These are phyloP conservation scores for Salticus scenicus DNA, from an alignment of 2,888 invertebrate species.

Conservation along the genomic window DNA sequence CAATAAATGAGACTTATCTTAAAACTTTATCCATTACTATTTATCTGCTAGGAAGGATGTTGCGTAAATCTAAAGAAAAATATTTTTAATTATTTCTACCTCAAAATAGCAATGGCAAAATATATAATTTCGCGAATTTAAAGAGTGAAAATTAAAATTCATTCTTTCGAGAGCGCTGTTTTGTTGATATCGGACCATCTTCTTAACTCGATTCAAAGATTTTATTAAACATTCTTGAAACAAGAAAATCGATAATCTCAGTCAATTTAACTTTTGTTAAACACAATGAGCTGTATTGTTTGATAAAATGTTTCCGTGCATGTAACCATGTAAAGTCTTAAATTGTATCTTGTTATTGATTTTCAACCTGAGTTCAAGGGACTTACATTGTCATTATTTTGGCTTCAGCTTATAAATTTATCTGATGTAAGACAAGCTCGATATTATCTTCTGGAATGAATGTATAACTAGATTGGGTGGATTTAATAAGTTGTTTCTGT, in stretches of 20 bases:
- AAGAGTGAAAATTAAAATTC: not conserved
- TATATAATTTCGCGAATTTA: not conserved
- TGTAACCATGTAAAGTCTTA: not conserved
- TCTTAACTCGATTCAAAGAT: not conserved
- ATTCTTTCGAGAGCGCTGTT: not conserved
- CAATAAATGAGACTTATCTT: too few species aligned
- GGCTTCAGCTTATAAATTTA: too few species aligned
- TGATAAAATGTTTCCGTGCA: not conserved
- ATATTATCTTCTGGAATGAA: too few species aligned
- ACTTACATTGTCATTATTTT: not conserved
- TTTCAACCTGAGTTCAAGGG: not conserved
- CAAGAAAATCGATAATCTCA: not conserved
- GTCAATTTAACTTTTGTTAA: not conserved
- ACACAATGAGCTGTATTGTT: not conserved
- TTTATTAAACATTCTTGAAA: not conserved
- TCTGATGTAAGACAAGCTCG: too few species aligned
- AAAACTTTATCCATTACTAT: too few species aligned
- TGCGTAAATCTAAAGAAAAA: too few species aligned
- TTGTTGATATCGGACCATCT: not conserved
- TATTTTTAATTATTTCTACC: too few species aligned
- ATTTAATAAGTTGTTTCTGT: too few species aligned
- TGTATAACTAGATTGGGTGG: too few species aligned
- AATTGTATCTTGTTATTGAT: not conserved
- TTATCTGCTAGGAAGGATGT: too few species aligned
- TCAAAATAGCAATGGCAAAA: too few species aligned